Evolutionary conservation across 1,140 invertebrate species (phyloP).

Genomic region (Phortica variegata): DNA sequence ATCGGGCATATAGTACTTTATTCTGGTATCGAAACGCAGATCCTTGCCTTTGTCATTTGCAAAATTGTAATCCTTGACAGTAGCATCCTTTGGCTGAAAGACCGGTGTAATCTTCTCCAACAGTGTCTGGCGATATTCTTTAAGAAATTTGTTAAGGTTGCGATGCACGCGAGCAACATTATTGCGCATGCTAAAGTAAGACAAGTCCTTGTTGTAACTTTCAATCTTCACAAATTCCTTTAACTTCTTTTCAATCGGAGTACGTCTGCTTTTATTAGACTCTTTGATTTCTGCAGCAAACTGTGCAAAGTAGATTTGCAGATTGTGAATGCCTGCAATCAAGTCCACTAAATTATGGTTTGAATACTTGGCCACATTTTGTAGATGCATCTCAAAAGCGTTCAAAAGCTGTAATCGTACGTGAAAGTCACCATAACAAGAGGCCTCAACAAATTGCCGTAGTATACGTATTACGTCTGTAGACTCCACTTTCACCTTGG

Average conservation of each 20-base stretch:
- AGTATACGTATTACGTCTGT: conserved; percentile 61
- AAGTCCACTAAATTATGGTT: conserved; percentile 41
- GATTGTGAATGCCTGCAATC: conserved; percentile 77
- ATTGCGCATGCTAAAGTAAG: conserved; percentile 90
- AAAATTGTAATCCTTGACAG: conserved; percentile 43
- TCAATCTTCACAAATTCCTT: conserved; percentile 93
- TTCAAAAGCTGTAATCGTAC: conserved; percentile 74
- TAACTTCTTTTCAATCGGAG: conserved; percentile 87
- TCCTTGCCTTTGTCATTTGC: conserved; percentile 37
- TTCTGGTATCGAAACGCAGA: conserved; percentile 23
- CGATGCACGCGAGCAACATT: conserved; percentile 85
- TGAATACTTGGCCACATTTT: conserved; percentile 19
- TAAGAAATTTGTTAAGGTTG: conserved; percentile 82
- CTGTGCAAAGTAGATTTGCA: conserved; percentile 83
- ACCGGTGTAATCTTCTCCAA: conserved; percentile 55
- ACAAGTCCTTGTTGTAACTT: conserved; percentile 91
- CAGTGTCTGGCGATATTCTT: conserved; percentile 69
- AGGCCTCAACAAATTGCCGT: conserved; percentile 82
- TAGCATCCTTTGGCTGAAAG: conserved; percentile 48
- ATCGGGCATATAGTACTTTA: conserved; percentile 31
- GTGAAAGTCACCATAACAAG: conserved; percentile 80
- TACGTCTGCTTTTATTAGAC: conserved; percentile 67
- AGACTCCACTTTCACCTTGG: conserved; percentile 22
- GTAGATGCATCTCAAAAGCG: conserved; percentile 48
- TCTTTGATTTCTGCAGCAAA: conserved; percentile 68